A percentile compares a stretch with the other conserved stretches of the same genome.
Conservation (phyloP, 2,113 vertebrate genomes). For the Sminthopsis crassicaudata region DNA sequence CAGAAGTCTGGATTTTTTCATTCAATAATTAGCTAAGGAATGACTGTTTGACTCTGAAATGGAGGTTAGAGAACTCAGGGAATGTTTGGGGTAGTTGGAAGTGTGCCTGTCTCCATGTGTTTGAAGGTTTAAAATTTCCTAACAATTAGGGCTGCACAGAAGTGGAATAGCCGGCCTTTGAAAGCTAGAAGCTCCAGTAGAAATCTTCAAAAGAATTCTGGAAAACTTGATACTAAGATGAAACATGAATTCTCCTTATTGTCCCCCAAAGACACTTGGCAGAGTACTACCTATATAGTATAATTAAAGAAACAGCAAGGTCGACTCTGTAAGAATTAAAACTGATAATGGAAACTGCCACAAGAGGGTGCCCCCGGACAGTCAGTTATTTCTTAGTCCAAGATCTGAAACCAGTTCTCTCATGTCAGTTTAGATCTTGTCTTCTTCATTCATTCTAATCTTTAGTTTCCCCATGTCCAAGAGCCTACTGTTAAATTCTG, state of each 20-base stretch:
- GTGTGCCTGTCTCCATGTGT: neutral
- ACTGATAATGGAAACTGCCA: neutral
- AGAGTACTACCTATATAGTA: no score
- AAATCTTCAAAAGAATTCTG: neutral
- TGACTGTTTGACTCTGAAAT: neutral
- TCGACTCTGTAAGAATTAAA: neutral
- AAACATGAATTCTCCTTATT: neutral
- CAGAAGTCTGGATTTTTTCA: neutral
- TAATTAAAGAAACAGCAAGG: neutral
- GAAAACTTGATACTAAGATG: neutral
- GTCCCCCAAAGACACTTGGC: neutral
- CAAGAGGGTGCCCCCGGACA: slow-evolving; percentile 5
- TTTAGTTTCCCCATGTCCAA: neutral
- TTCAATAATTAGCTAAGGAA: neutral
- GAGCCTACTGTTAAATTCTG: slow-evolving; percentile 8
- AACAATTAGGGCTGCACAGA: neutral
- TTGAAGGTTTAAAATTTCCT: neutral
- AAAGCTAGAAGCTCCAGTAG: neutral
- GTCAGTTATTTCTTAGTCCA: no score
- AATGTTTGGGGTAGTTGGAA: neutral
- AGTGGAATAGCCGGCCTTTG: neutral
- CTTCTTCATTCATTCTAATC: slow-evolving; percentile 11
- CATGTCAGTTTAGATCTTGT: no score
- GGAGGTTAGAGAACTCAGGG: neutral
- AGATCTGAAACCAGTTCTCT: neutral